Evolutionary conservation across 92 coral and sea anemone genomes (phyloP), one percentile per base, ranked within the genome.

Genomic region (Parazoanthus swiftii): DNA sequence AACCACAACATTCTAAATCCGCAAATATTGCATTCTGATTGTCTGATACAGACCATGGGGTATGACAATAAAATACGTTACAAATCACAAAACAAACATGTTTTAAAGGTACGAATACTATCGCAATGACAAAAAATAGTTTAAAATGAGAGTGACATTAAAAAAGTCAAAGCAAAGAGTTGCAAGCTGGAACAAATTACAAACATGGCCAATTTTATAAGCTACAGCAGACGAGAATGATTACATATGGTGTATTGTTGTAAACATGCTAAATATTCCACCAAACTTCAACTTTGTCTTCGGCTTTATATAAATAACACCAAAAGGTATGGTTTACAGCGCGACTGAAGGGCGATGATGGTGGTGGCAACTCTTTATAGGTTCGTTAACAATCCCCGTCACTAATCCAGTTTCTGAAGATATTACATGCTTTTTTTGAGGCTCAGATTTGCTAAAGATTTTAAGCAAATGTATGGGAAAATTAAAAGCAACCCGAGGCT

Each of bases 31-130:
- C 86, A 82, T 82, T 67, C 63, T 10, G 33, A 0, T 67, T 70
- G 46, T 82, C 86, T 82, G 86, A 82, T 82, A 43, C 86, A 82
- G 86, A 82, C 86, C 3, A 39, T 23, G 3, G 5, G 77, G 86
- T 82, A 82, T 82, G 5, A 7, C 43, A 18, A 35, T 36, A 36
- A 36, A 25, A 74, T 29, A 74, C 44, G 43, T 74, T 23, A 16
- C 33, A 77, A 77, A n/a, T 43, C 46, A 39, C 26, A 44, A 6
- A 21, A 77, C 35, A 44, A 3, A n/a, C 1, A 9, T 74, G 77
- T 46, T 38, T 23, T 29, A 74, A 74, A 74, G 23, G 10, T 13
- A 48, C 15, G 13, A 74, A 13, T 74, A 33, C 4, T 74, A 7
- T 15, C 46, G 3, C 6, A 74, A 14, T 5, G 2, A 74, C 43